phyloP scores from a whole-genome alignment of 2,113 vertebrate species.

The Sander vitreus region DNA sequence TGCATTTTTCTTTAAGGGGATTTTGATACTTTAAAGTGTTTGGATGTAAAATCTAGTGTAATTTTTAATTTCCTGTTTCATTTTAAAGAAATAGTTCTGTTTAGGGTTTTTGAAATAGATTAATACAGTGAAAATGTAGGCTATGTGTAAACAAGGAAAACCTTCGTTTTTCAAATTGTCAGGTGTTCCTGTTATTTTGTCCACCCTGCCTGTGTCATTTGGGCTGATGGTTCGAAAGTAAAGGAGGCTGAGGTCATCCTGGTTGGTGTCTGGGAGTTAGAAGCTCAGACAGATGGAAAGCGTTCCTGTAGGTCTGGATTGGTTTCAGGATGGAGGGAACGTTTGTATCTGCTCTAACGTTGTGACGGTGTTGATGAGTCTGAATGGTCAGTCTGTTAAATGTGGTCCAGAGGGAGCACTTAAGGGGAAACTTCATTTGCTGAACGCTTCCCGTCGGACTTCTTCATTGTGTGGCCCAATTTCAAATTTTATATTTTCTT shows the following conservation, averaged over 20 bases:
- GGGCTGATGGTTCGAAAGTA: neutral
- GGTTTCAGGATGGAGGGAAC: conserved; percentile 13
- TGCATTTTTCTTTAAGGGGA: conserved; percentile 1
- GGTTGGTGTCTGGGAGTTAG: neutral
- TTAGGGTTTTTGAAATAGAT: neutral
- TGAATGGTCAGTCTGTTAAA: conserved; percentile 46
- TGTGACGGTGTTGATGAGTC: conserved; percentile 30
- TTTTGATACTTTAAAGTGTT: neutral
- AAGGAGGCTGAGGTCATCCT: conserved; percentile 27
- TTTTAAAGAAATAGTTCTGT: neutral
- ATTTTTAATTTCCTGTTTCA: conserved; percentile 4
- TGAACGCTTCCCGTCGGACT: conserved; percentile 39
- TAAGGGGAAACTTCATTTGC: conserved; percentile 43
- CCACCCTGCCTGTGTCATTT: neutral
- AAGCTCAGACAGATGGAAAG: conserved; percentile 30
- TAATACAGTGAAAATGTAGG: neutral
- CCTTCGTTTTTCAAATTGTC: neutral
- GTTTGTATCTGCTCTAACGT: conserved; percentile 33
- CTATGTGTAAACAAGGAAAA: neutral
- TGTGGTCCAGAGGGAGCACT: conserved; percentile 21
- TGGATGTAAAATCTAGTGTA: neutral
- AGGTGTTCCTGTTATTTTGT: conserved; percentile 32
- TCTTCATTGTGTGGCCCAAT: conserved; percentile 60
- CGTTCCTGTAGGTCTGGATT: conserved; percentile 59
- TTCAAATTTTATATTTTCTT: conserved; percentile 44